phyloP scores from a whole-genome alignment of 2,888 invertebrate genomes.

The Nomada fucata region DNA sequence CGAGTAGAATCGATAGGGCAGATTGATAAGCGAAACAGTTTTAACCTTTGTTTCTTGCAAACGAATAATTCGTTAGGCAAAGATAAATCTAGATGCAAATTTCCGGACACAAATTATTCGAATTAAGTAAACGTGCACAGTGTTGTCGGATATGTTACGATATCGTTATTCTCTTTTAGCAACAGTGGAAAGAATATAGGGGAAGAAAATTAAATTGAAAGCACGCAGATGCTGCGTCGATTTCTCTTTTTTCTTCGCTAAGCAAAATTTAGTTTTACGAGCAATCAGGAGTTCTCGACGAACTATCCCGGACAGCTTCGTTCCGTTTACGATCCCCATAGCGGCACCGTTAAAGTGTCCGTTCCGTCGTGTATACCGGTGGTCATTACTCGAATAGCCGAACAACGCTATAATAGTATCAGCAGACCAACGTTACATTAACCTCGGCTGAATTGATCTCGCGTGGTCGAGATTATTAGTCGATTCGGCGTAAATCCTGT shows the following conservation, averaged over 20 bases:
- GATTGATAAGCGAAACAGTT: no score
- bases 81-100: no score
- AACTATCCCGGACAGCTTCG: neutral
- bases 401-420: constrained; percentile 33
- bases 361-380: constrained; percentile 12
- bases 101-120: no score
- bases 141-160: no score
- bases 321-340: constrained; percentile 48
- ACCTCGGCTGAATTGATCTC: constrained; percentile 38
- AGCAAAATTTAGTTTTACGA: constrained; percentile 21
- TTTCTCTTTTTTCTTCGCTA: neutral
- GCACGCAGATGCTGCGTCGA: no score
- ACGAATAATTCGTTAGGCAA: no score
- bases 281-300: constrained; percentile 7
- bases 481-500: constrained; percentile 11
- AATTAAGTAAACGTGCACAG: no score
- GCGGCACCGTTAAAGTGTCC: constrained; percentile 34
- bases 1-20: no score
- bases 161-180: no score
- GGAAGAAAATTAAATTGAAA: no score
- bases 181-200: no score
- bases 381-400: constrained; percentile 44
- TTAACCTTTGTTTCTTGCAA: no score
- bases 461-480: constrained; percentile 28
- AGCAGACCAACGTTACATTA: constrained; percentile 34